Conservation (phyloP, 2,888 invertebrate species). For the Drosophila austrosaltans region DNA sequence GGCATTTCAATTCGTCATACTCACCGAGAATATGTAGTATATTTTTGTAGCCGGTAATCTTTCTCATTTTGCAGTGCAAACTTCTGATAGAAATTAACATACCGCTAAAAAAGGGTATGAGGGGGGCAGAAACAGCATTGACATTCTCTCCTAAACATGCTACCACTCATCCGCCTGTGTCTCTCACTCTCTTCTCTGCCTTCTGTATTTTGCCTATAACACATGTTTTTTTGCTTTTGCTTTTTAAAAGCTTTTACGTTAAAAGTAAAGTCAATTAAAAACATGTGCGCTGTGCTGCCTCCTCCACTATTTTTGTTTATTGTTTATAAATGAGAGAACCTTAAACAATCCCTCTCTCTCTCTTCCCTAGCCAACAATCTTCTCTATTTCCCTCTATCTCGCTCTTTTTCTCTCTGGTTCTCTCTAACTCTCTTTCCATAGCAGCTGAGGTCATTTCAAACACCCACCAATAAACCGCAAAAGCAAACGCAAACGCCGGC, state of each 20-base stretch:
- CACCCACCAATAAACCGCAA: slow-evolving; percentile 16
- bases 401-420: slow-evolving; percentile 24
- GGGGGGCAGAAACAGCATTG: slow-evolving; percentile 54
- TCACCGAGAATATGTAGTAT: background rate
- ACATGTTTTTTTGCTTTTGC: slow-evolving; percentile 62
- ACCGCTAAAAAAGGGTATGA: slow-evolving; percentile 1
- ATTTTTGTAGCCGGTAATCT: background rate
- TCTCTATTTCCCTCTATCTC: background rate
- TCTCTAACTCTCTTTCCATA: slow-evolving; percentile 16
- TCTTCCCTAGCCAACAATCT: background rate
- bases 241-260: slow-evolving; percentile 39
- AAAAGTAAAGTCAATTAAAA: slow-evolving; percentile 71
- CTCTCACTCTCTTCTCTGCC: slow-evolving; percentile 27
- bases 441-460: slow-evolving; percentile 62
- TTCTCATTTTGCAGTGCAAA: background rate
- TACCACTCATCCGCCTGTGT: background rate
- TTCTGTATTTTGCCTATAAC: slow-evolving; percentile 34
- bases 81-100: slow-evolving; percentile 23
- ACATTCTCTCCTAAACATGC: slow-evolving; percentile 41
- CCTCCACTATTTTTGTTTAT: slow-evolving; percentile 73
- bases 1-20: too few species aligned
- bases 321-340: slow-evolving; percentile 75
- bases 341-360: slow-evolving; percentile 24
- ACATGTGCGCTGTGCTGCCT: slow-evolving; percentile 60
- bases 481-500: slow-evolving; percentile 51